A percentile compares a stretch with the other conserved stretches of the same genome.
Conservation (phyloP, 2,113 vertebrate species). For the Furnarius figulus region DNA sequence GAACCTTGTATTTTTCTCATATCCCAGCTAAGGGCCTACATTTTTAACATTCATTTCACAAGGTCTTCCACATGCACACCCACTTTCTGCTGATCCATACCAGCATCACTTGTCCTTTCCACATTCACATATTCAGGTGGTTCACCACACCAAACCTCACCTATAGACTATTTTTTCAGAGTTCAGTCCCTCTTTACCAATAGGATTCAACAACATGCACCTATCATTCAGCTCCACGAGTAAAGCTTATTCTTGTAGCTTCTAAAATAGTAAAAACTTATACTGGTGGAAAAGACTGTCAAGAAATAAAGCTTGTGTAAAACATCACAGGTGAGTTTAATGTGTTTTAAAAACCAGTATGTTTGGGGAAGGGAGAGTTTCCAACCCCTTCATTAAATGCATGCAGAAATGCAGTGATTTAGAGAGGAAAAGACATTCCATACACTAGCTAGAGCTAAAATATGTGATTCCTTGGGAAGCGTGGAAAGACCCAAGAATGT, state of each 20-base stretch:
- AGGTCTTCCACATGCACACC: neutral
- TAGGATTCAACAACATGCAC: neutral
- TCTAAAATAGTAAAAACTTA: neutral
- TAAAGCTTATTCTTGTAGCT: neutral
- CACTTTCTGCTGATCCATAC: neutral
- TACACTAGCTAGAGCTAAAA: neutral
- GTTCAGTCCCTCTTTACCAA: neutral
- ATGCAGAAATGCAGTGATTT: neutral
- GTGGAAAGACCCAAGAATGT: neutral
- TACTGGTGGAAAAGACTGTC: neutral
- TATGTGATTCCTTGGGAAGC: neutral
- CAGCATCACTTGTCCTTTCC: neutral
- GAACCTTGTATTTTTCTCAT: neutral
- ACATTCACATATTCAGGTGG: neutral
- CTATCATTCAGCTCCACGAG: neutral
- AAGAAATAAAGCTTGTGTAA: neutral
- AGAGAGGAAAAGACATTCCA: neutral
- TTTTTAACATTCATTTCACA: neutral
- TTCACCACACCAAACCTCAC: neutral
- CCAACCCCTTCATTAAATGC: accelerated
- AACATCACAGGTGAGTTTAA: neutral
- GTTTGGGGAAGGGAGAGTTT: neutral
- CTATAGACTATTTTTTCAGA: neutral
- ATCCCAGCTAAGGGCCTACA: neutral
- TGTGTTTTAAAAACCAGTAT: neutral